Conservation (phyloP, 2,113 vertebrate species). For the Hyla sarda region DNA sequence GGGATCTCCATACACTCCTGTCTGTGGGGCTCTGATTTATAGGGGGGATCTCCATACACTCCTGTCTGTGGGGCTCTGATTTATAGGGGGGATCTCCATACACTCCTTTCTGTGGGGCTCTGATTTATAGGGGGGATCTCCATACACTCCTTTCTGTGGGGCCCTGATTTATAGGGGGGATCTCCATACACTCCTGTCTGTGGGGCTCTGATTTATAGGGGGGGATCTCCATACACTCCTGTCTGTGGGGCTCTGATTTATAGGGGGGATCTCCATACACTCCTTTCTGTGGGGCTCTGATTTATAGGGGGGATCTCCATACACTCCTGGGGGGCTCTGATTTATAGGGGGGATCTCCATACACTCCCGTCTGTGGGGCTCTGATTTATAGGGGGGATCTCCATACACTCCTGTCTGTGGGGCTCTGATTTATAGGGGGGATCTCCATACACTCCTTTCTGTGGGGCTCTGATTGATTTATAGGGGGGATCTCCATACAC, state of each 20-base stretch:
- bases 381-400: too few relatives aligned
- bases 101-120: rapidly evolving
- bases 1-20: too few relatives aligned
- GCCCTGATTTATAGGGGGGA: too few relatives aligned
- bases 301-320: too few relatives aligned
- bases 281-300: rapidly evolving
- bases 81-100: too few relatives aligned
- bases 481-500: too few relatives aligned
- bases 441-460: neutral
- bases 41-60: too few relatives aligned
- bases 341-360: too few relatives aligned
- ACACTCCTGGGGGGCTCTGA: neutral
- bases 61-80: neutral
- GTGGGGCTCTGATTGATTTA: rapidly evolving
- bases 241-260: neutral
- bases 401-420: neutral
- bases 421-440: too few relatives aligned
- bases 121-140: too few relatives aligned
- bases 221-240: neutral
- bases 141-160: neutral
- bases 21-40: rapidly evolving
- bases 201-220: too few relatives aligned
- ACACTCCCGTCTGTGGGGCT: rapidly evolving
- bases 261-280: too few relatives aligned
- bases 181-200: neutral